Percentiles rank a stretch among this genome's conserved stretches.
Conservation (phyloP, 2,888 invertebrate species). For the Acronicta alni region DNA sequence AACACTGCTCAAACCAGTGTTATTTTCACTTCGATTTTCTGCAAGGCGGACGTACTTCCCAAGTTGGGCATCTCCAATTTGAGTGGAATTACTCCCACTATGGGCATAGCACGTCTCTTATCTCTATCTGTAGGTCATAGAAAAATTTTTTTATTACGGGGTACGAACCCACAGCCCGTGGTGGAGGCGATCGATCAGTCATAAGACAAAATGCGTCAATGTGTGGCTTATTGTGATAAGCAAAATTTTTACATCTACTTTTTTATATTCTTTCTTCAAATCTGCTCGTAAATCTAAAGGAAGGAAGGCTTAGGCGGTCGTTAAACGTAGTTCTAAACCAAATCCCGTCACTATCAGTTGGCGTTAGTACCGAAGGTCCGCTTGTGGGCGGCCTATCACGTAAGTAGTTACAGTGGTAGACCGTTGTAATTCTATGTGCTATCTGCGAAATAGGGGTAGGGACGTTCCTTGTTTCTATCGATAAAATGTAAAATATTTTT, state of each 20-base stretch:
- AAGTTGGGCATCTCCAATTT: too few relatives aligned
- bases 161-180: too few relatives aligned
- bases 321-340: neutral
- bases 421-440: constrained; percentile 5
- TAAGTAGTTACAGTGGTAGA: constrained; percentile 24
- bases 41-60: too few relatives aligned
- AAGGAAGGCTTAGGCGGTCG: constrained; percentile 8
- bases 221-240: neutral
- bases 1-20: too few relatives aligned
- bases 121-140: too few relatives aligned
- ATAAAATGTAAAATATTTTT: neutral
- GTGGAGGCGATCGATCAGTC: too few relatives aligned
- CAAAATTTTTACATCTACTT: neutral
- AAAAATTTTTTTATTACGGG: too few relatives aligned
- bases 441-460: constrained; percentile 9
- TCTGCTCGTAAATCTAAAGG: neutral
- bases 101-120: too few relatives aligned
- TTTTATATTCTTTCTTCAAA: neutral
- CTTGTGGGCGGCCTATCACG: constrained; percentile 14
- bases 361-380: neutral
- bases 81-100: too few relatives aligned
- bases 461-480: constrained; percentile 8
- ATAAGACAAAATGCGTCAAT: too few relatives aligned
- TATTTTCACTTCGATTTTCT: too few relatives aligned
- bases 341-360: constrained; percentile 7